Evolutionary conservation across 2,888 invertebrate species (phyloP).

Genomic region (Drosophila multiciliata): DNA sequence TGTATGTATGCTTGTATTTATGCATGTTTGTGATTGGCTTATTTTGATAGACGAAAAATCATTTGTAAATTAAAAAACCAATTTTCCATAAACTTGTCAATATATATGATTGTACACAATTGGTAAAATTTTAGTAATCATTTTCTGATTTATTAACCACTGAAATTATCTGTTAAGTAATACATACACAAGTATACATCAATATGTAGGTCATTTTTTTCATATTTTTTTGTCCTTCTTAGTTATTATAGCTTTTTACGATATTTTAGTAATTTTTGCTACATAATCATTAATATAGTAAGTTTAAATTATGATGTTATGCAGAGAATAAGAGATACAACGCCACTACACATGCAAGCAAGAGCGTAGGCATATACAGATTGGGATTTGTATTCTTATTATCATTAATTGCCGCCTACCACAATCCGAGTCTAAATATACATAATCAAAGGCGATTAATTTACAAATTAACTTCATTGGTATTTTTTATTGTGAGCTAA

Average conservation of each 20-base stretch:
- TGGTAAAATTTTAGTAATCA: constrained; percentile 6
- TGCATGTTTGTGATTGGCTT: neutral
- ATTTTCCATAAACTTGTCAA: constrained; percentile 1
- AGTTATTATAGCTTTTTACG: neutral
- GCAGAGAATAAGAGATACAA: constrained; percentile 3
- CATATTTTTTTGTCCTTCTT: neutral
- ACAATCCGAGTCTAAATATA: constrained; percentile 11
- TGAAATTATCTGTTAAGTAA: constrained; percentile 19
- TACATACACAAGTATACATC: constrained; percentile 13
- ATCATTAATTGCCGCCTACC: constrained; percentile 3
- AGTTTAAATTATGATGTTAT: constrained; percentile 1
- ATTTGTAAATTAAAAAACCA: neutral
- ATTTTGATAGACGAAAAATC: neutral
- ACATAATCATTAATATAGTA: constrained; percentile 5
- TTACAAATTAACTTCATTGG: constrained; percentile 67
- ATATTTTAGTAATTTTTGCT: constrained; percentile 1
- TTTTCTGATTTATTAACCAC: constrained; percentile 3
- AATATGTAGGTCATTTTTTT: constrained; percentile 3
- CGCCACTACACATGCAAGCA: neutral
- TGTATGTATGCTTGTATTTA: neutral
- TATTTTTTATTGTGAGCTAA: constrained; percentile 74
- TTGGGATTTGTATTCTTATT: neutral
- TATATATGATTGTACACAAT: constrained; percentile 2
- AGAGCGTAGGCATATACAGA: neutral
- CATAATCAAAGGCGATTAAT: constrained; percentile 46